Base-by-base conservation (phyloP, 2,113 vertebrate species). In the Rhinoderma darwinii region DNA sequence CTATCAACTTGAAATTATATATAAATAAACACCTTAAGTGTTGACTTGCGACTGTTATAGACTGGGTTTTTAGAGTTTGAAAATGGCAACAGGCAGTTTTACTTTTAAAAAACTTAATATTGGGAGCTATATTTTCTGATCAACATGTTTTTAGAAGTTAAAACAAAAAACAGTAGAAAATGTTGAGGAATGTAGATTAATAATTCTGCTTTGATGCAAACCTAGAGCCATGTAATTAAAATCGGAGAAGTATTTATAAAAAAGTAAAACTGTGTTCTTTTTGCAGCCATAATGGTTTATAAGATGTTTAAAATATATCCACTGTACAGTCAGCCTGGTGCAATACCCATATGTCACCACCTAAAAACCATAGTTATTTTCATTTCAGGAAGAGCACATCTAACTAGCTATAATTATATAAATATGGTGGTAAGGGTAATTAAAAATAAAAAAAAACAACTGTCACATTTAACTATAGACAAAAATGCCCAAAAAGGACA, bases 141-240 rank as follows among this genome's bases (percentile, higher is more conserved):
- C 12, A 32, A 43, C 17, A 80, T 37, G 51, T 79, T 25, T 66
- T 4, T 20, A 66, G 4, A 43, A 44, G 20, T 20, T 20, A 27
- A 76, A 76, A 9, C 30, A 47, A 1, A 74, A 76, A 50, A 30
- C 17, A 50, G 50, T 20, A 50, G 5, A 50, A 27, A 5, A 9
- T 17, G n/a, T 59, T 14, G 51, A 79, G 20, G 22, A 27, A 63
- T n/a, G n/a, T n/a, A 18, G 27, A 43, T 82, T 61, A 41, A 81
- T 30, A 82, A 82, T 30, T 25, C 32, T 43, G 11, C 56, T 82
- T 63, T 66, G 35, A 41, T 82, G 39, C 56, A 82, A 63, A 82
- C 39, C 56, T 66, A 27, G 25, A 66, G 54, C 79, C 79, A 82
- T 30, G 15, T 4, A 41, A 80, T 14, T 25, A n/a, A 44, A 30